phyloP scores from a whole-genome alignment of 2,888 invertebrate species.

The Julus scanicus region DNA sequence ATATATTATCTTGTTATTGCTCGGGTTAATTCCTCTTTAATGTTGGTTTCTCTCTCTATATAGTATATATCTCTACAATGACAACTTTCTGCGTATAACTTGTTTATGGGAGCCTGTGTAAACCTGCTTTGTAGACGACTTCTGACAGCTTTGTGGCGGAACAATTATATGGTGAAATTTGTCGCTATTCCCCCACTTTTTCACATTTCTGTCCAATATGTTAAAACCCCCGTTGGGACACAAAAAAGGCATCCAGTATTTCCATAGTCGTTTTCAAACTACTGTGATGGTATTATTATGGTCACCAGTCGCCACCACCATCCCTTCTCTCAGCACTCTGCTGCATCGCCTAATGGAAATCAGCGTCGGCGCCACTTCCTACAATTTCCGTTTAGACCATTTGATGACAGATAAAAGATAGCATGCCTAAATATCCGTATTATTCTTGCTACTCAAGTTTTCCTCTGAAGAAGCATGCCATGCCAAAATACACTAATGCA shows the following conservation, averaged over 20 bases:
- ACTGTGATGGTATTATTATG: background rate
- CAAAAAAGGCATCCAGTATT: background rate
- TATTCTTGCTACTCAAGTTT: conserved; percentile 15
- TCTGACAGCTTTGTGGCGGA: background rate
- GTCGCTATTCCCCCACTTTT: background rate
- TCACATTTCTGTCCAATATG: conserved; percentile 6
- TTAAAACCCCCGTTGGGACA: conserved; percentile 14
- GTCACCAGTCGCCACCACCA: background rate
- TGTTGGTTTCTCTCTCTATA: background rate
- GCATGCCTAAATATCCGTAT: conserved; percentile 33
- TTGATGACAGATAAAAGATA: conserved; percentile 25
- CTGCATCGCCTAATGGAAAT: conserved; percentile 14
- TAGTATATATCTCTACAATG: too few species aligned
- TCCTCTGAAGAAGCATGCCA: background rate
- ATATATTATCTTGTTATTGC: background rate
- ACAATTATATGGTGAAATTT: conserved; percentile 15
- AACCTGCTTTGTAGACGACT: background rate
- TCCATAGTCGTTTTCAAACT: background rate
- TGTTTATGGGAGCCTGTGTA: background rate
- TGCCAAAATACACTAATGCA: background rate
- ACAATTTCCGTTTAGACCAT: conserved; percentile 17
- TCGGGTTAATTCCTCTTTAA: conserved; percentile 19
- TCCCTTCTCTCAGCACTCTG: background rate
- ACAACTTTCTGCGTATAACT: background rate
- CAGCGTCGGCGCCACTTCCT: conserved; percentile 27